Conservation (phyloP, 2,113 vertebrate genomes). For the Rutilus rutilus region DNA sequence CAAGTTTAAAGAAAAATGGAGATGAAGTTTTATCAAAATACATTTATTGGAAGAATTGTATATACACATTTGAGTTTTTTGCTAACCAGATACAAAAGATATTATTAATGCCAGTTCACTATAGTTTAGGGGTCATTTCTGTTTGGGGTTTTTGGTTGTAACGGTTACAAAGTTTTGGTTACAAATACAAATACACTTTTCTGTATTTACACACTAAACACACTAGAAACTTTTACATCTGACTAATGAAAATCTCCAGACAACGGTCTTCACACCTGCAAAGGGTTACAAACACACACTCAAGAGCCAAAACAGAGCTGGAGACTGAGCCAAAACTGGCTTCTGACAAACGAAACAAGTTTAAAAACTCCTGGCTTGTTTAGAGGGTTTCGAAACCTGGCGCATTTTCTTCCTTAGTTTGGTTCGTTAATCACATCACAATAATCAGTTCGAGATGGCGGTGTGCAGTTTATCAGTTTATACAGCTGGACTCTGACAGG, state of each 20-base stretch:
- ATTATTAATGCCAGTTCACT: neutral
- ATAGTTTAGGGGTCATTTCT: neutral
- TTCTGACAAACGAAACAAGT: neutral
- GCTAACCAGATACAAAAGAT: neutral
- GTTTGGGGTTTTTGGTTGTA: neutral
- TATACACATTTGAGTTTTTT: neutral
- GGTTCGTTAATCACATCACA: neutral
- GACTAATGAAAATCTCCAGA: neutral
- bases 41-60: constrained; percentile 1
- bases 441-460: too few species aligned
- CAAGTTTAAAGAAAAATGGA: neutral
- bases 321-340: neutral
- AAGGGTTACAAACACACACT: neutral
- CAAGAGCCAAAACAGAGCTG: too few species aligned
- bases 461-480: neutral
- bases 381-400: neutral
- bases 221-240: neutral
- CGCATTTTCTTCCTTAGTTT: neutral
- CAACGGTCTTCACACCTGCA: neutral
- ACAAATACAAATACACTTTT: neutral
- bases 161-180: neutral
- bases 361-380: neutral
- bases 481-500: neutral
- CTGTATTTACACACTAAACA: neutral
- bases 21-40: constrained; percentile 7